Base-by-base conservation (phyloP, 2,113 vertebrate species). In the Leucopternis melanops region DNA sequence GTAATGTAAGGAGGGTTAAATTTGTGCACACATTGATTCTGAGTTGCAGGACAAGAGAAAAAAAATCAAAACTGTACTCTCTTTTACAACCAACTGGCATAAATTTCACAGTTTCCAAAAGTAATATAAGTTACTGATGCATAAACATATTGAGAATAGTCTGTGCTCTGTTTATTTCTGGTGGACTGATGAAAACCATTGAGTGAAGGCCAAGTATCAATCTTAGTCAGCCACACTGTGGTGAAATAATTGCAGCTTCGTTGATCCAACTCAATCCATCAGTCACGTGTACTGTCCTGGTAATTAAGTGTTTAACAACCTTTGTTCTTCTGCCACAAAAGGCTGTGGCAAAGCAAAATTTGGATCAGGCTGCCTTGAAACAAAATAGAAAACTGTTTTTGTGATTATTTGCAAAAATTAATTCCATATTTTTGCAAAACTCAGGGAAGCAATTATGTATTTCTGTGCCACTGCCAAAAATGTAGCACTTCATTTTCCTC, bases 121-220 rank as follows among this genome's bases (percentile, higher is more conserved):
- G 62, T 45, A 94, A 87, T 94, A 66, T 61, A 94, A 81, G 77
- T 94, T 82, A 89, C 44, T 66, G 70, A 91, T 89, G 83, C 61
- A 85, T 85, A 91, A 95, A 92, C 40, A 85, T 31, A 92, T 87
- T 58, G 66, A 82, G 77, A 94, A 89, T 94, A 94, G 52, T 44
- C 57, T 71, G 55, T 81, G 31, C 44, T 94, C 49, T 92, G 77
- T 97, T 97, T 96, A 92, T 95, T 97, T 95, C 94, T 96, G 70
- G 86, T 89, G 61, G 44, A 94, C 89, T 82, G 81, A 80, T 89
- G 73, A 96, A 97, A 97, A 94, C 12, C 70, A 80, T 5, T 87
- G 81, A 95, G n/a, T 38, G 78, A 94, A 94, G 73, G 77, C 91
- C 96, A 96, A 96, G 44, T 79, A 92, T 82, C 88, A 92, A 92